Conservation (phyloP, 2,888 invertebrate genomes). For the Melipona bicolor region DNA sequence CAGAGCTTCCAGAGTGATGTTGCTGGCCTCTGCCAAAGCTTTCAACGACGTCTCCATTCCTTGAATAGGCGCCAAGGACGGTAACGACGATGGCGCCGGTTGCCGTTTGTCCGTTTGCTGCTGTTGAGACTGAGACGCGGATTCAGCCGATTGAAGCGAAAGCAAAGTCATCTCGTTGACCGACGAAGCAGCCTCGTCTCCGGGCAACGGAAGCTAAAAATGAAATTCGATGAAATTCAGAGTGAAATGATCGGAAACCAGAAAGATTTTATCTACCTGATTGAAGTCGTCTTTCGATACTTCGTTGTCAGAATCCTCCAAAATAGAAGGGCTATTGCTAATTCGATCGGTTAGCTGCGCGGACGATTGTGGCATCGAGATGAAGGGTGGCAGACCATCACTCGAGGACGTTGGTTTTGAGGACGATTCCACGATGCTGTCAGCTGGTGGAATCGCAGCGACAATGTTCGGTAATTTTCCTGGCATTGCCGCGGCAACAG, state of each 20-base stretch:
- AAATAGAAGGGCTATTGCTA: conserved; percentile 76
- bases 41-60: conserved; percentile 85
- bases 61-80: conserved; percentile 78
- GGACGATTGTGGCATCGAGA: conserved; percentile 80
- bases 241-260: neutral
- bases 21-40: conserved; percentile 89
- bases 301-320: conserved; percentile 80
- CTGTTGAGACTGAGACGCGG: conserved; percentile 64
- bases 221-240: neutral
- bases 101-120: conserved; percentile 76
- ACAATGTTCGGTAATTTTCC: conserved; percentile 72
- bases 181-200: conserved; percentile 77
- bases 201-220: conserved; percentile 78
- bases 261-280: conserved; percentile 68
- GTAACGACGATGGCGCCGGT: conserved; percentile 66
- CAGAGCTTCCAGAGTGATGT: conserved; percentile 91
- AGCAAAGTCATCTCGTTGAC: conserved; percentile 80
- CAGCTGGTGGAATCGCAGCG: conserved; percentile 72
- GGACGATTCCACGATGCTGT: conserved; percentile 54
- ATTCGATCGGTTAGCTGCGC: conserved; percentile 80
- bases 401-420: conserved; percentile 48
- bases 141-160: conserved; percentile 72
- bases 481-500: conserved; percentile 51
- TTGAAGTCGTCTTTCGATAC: conserved; percentile 79
- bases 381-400: conserved; percentile 78